Evolutionary conservation across 2,888 invertebrate genomes (phyloP).

Genomic region (Allolobophora icterica): DNA sequence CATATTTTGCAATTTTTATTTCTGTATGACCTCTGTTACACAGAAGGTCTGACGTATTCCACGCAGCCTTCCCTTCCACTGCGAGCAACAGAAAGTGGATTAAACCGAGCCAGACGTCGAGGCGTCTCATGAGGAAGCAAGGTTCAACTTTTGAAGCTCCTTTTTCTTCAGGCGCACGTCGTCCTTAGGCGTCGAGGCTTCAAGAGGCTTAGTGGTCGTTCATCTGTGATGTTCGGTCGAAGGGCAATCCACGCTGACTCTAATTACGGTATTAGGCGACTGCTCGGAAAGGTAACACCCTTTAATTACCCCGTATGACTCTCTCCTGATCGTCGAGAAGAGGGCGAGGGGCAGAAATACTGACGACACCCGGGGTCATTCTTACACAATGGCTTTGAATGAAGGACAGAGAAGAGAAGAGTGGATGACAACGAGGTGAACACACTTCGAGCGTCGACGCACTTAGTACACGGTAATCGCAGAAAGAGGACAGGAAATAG

Average conservation of each 20-base stretch:
- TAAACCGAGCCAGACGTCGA: neutral
- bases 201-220: neutral
- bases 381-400: neutral
- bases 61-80: neutral
- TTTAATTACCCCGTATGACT: neutral
- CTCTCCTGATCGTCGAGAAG: conserved; percentile 7
- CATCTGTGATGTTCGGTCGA: neutral
- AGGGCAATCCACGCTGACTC: neutral
- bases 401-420: neutral
- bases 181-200: neutral
- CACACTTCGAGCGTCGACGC: neutral
- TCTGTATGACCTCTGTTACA: neutral
- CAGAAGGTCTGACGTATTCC: neutral
- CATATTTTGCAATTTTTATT: neutral
- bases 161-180: neutral
- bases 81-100: neutral
- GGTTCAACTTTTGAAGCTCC: neutral
- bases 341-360: neutral
- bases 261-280: conserved; percentile 17
- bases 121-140: neutral
- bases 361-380: conserved; percentile 9
- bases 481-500: neutral
- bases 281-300: neutral
- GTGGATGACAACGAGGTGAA: neutral
- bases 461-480: neutral